Evolutionary conservation across 2,888 invertebrate genomes (phyloP), one percentile per base, ranked within the genome.

Genomic region (Hypomecis punctinalis): DNA sequence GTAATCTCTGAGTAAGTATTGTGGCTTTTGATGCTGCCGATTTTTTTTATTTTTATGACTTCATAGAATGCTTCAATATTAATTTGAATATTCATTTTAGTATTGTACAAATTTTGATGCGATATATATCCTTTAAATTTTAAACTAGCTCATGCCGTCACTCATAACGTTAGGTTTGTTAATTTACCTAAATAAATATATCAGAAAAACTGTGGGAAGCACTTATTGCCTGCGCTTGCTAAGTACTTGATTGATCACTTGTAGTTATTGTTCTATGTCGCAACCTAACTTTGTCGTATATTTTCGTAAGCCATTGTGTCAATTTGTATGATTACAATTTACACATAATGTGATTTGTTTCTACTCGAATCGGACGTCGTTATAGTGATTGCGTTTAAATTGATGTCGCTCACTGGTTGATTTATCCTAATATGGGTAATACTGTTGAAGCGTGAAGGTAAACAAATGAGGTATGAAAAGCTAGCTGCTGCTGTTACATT

Each of bases 381-480:
- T 85, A 83, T 63, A 59, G 74, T 85, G 85, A 89, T 89, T 86
- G 84, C 85, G 57, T 86, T 89, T 84, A 88, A 86, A 89, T 88
- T 89, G 86, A 79, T 73, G 80, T 79, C 76, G 73, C 77, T 82
- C 76, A 80, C 81, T 81, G 75, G 70, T 75, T 71, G 75, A 76
- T 82, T 78, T 77, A 76, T 73, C 65, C 62, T 70, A 67, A 76
- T 66, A 72, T 23, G 10, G 10, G 39, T 52, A 9, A 52, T 23
- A 56, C 5, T 65, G 68, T 60, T 53, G 59, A 58, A 42, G 45
- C 46, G 13, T 48, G 54, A 51, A 49, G 53, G 48, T 33, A 48
- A 42, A n/a, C 47, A n/a, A 33, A 42, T 23, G 23, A 36, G 33
- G 36, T 0, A 23, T 23, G 23, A 23, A 3, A 23, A 23, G 23